These are phyloP conservation scores for Diprion similis DNA, from an alignment of 1,140 invertebrate species.

Conservation along the genomic window DNA sequence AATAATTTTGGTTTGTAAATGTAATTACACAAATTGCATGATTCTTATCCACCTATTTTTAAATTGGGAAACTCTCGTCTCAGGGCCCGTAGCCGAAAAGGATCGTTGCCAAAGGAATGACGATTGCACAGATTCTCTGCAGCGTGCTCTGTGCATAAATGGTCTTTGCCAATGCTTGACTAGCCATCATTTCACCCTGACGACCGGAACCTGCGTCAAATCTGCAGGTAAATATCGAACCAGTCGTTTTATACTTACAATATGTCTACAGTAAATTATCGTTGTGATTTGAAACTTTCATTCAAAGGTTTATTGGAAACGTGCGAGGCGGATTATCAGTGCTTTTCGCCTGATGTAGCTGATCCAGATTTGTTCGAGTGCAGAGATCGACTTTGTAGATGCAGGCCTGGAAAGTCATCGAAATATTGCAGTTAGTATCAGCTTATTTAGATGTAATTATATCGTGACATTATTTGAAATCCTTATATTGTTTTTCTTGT, in stretches of 20 bases:
- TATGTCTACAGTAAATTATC: conserved; percentile 8
- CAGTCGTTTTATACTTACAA: background rate
- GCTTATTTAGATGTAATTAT: background rate
- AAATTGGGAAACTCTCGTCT: conserved; percentile 11
- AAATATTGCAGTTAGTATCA: background rate
- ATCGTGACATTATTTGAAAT: no score
- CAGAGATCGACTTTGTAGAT: conserved; percentile 29
- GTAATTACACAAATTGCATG: no score
- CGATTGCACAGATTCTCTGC: conserved; percentile 34
- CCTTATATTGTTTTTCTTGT: background rate
- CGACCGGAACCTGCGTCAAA: conserved; percentile 27
- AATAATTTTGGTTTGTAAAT: no score
- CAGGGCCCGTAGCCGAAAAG: conserved; percentile 27
- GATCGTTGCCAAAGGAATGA: conserved; percentile 35
- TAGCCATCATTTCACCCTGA: conserved; percentile 31
- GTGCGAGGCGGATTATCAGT: conserved; percentile 32
- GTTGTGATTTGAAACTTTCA: conserved; percentile 1
- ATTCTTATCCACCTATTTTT: no score
- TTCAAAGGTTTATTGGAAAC: conserved; percentile 25
- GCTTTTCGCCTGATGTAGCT: conserved; percentile 10
- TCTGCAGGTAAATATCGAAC: conserved; percentile 23
- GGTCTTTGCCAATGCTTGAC: conserved; percentile 31
- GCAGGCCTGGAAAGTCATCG: conserved; percentile 23
- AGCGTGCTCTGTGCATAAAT: conserved; percentile 31
- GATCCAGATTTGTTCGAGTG: conserved; percentile 24